Base-by-base conservation (phyloP, 2,797 vertebrate species). In the Anguilla pacifica region DNA sequence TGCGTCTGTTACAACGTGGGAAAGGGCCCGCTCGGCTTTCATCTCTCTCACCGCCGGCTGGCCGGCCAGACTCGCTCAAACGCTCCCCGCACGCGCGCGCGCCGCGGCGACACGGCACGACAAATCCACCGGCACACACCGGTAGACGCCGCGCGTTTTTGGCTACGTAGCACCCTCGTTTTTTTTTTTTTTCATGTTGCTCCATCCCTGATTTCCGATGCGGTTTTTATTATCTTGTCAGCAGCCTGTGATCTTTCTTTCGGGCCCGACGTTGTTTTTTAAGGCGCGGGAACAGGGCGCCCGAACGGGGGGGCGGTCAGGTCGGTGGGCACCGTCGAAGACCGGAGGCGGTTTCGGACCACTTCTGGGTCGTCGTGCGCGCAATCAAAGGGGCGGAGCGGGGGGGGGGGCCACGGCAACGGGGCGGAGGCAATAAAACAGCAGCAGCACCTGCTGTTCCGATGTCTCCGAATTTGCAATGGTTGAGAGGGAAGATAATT, bases 21-120 rank as follows among this genome's bases (percentile, higher is more conserved):
- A 84, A 87, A 85, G 84, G 84, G 90, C 70, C 39, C 88, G 84
- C 87, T 74, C 13, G 15, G 39, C 79, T 88, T 89, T 89, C 87
- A 89, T 86, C 70, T 81, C 64, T 94, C 94, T 95, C 94, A 95
- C 92, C 92, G 0, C 22, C 35, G 28, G 83, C 83, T 61, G 67
- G 49, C 70, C 17, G 49, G 55, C 67, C 43, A 72, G 28, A 53
- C 83, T 88, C 10, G 79, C 53, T 83, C 70, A 72, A 49, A 79
- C 31, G 19, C 49, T 15, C 13, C 35, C 83, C 39, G 9, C 7
- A 46, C 83, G 55, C 46, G 2, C 39, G 39, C 39, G 39, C 81
- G 25, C 2, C 53, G 64, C 31, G n/a, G 49, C 17, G 17, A 35
- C 35, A 84, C 67, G 61, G 51, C 55, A 13, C 53, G 15, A 59